Evolutionary conservation across 2,888 invertebrate genomes (phyloP), one percentile per base, ranked within the genome.

Genomic region (Octodonta nipae): DNA sequence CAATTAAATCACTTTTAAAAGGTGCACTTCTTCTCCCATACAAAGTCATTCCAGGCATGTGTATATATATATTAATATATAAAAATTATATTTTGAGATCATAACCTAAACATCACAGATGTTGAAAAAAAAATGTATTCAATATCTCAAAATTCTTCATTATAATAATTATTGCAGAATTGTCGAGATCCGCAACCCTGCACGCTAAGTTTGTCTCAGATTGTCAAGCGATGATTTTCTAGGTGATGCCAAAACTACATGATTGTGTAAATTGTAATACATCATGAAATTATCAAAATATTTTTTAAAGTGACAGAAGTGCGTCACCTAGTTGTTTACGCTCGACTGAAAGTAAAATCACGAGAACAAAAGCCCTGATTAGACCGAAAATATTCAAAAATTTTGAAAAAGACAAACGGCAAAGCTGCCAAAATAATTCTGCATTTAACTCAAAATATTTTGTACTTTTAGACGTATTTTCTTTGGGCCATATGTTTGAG

Each of bases 91-190:
- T 47, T 49, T 46, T 49, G 49, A 49, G 49, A 72, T 72, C 72
- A 71, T 48, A 68, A 67, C 67, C 70, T 70, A 71, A 71, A 71
- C 71, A 71, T 71, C 71, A 72, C 71, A 72, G 71, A 70, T 69
- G 68, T 70, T 66, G 64, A 61, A 53, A 65, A 63, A 63, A 65
- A 47, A 49, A 50, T 10, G 43, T 44, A 48, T 47, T 43, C 41
- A 40, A 41, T 43, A 45, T 46, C 41, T 46, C 45, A 47, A 47
- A 47, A 47, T 42, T 32, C 38, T 41, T 40, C 25, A 33, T 28
- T 32, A 37, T 32, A 36, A 40, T 41, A 38, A 38, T 40, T 28
- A 40, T 8, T 43, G 47, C 48, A 52, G 49, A 52, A 50, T 45
- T 42, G 37, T 35, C 33, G 49, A 51, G 44, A 50, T 49, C 46